These are phyloP conservation scores for Labia minor DNA, from an alignment of 2,888 invertebrate species.

Conservation along the genomic window DNA sequence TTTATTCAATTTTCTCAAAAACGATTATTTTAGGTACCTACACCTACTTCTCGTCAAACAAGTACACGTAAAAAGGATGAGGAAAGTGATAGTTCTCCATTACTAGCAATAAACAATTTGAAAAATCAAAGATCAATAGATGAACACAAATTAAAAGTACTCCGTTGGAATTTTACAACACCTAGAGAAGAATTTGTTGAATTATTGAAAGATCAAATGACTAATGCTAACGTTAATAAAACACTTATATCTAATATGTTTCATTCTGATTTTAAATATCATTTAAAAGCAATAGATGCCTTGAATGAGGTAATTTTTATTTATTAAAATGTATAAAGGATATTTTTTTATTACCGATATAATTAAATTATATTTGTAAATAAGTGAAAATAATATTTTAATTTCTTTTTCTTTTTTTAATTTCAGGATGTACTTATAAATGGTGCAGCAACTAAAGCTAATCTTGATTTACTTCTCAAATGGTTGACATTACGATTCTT, in stretches of 20 bases:
- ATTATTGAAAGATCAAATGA: conserved; percentile 82
- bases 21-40: conserved; percentile 14
- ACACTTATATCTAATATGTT: conserved; percentile 84
- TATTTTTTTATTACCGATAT: background rate
- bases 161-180: conserved; percentile 92
- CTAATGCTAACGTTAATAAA: conserved; percentile 74
- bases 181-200: conserved; percentile 92
- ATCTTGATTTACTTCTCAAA: conserved; percentile 88
- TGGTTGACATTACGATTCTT: conserved; percentile 96
- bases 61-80: conserved; percentile 65
- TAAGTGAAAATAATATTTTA: no score
- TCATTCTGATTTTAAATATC: conserved; percentile 86
- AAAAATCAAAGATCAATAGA: conserved; percentile 90
- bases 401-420: conserved; percentile 18
- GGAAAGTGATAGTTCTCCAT: conserved; percentile 67
- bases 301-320: conserved; percentile 53
- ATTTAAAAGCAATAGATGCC: conserved; percentile 88
- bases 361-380: background rate
- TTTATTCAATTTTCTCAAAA: no score
- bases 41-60: background rate
- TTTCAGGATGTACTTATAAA: conserved; percentile 61
- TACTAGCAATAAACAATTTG: conserved; percentile 68
- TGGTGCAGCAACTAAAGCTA: conserved; percentile 68
- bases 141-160: conserved; percentile 76
- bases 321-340: no score